Evolutionary conservation across 2,888 invertebrate genomes (phyloP).

Genomic region (Zeuzera pyrina): DNA sequence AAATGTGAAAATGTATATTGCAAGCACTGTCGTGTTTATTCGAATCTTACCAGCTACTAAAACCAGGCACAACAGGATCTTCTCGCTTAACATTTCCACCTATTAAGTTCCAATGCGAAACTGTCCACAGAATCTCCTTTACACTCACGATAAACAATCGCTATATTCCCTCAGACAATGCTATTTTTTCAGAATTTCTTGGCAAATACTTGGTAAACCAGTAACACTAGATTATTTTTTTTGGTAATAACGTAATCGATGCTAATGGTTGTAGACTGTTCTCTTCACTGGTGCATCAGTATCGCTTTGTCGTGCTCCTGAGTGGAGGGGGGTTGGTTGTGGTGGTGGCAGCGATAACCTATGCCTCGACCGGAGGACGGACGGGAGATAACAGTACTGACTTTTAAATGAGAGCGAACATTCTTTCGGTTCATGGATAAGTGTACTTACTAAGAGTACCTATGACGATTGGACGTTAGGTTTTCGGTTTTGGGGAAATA

Average conservation of each 20-base stretch:
- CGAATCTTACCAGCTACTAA: constrained; percentile 53
- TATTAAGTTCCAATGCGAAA: constrained; percentile 35
- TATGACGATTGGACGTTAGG: too few species aligned
- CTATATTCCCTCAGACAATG: constrained; percentile 7
- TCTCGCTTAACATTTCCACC: constrained; percentile 63
- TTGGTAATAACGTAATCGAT: constrained; percentile 25
- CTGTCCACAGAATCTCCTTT: constrained; percentile 21
- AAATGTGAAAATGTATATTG: too few species aligned
- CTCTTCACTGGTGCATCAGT: constrained; percentile 52
- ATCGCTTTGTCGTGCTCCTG: constrained; percentile 27
- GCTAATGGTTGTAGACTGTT: constrained; percentile 45
- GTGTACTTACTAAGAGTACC: too few species aligned
- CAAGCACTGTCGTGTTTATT: too few species aligned
- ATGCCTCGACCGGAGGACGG: constrained; percentile 55
- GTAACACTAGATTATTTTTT: too few species aligned
- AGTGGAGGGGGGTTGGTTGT: constrained; percentile 36
- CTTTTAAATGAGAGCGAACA: constrained; percentile 57
- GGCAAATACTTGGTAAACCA: constrained; percentile 9
- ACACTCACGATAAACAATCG: constrained; percentile 12
- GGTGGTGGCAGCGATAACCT: constrained; percentile 45
- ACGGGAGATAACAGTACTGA: constrained; percentile 38
- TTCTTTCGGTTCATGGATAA: constrained; percentile 42
- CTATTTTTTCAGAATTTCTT: neutral
- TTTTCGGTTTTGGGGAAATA: too few species aligned
- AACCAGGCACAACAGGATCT: constrained; percentile 48